These are phyloP conservation scores for Melinopterus prodromus DNA, from an alignment of 2,888 invertebrate genomes.

Conservation along the genomic window DNA sequence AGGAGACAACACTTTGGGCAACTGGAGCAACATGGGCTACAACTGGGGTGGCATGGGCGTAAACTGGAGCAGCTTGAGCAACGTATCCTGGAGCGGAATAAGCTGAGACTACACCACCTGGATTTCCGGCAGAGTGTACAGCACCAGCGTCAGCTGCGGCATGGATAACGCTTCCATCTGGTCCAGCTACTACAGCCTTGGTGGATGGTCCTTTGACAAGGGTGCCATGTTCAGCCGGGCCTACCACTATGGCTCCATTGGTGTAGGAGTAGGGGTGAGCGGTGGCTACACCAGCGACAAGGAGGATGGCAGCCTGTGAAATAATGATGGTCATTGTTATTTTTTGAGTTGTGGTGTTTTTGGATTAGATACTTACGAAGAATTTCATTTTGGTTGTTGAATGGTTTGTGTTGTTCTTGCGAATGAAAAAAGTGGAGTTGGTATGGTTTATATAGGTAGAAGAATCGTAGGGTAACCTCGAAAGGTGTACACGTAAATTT, in stretches of 20 bases:
- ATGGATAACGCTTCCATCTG: conserved; percentile 28
- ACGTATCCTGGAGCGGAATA: conserved; percentile 19
- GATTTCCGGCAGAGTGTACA: conserved; percentile 13
- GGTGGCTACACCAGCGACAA: not conserved
- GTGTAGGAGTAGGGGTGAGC: not conserved
- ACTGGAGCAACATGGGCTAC: conserved; percentile 10
- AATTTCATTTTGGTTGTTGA: conserved; percentile 16
- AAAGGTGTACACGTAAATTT: not conserved
- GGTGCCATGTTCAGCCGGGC: conserved; percentile 16
- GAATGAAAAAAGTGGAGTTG: not conserved
- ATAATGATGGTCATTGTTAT: not conserved
- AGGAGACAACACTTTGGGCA: not conserved
- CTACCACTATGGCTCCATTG: conserved; percentile 15
- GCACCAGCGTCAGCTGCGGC: conserved; percentile 14
- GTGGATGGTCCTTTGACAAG: conserved; percentile 23
- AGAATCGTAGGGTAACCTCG: not conserved
- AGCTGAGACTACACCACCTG: conserved; percentile 16
- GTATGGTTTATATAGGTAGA: not conserved
- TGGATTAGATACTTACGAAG: conserved; percentile 18
- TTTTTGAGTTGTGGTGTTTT: not conserved
- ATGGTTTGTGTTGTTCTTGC: conserved; percentile 18
- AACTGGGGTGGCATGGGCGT: not conserved
- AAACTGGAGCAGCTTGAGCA: not conserved
- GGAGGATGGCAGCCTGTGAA: conserved; percentile 40
- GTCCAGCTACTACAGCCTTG: conserved; percentile 25